Conservation (phyloP, 2,888 invertebrate species). For the Papilio protenor region DNA sequence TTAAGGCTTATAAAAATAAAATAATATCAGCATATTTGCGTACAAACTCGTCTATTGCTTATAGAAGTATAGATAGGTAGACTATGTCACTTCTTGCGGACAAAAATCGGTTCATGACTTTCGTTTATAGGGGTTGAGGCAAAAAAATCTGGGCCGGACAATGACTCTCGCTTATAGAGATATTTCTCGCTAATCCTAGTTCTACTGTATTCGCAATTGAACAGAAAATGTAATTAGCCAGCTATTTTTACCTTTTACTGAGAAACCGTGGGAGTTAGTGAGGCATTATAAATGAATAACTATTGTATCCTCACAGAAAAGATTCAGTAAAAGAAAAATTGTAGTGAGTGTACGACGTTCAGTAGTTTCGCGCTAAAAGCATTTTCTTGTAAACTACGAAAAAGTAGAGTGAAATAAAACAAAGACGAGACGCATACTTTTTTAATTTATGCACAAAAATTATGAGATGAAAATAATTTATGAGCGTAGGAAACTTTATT, state of each 20-base stretch:
- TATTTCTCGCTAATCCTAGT: no score
- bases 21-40: no score
- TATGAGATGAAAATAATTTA: conserved; percentile 16
- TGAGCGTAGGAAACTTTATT: neutral
- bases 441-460: conserved; percentile 18
- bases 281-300: neutral
- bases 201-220: neutral
- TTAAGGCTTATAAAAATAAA: neutral
- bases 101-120: no score
- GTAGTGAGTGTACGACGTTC: conserved; percentile 6
- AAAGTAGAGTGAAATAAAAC: conserved; percentile 13
- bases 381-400: conserved; percentile 11
- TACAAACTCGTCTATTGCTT: no score
- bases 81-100: no score
- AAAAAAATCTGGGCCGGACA: no score
- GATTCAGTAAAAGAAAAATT: neutral
- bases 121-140: no score
- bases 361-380: conserved; percentile 8
- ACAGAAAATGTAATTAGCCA: neutral
- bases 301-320: conserved; percentile 6
- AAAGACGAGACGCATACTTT: neutral
- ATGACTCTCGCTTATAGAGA: no score
- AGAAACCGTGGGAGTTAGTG: neutral
- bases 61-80: no score
- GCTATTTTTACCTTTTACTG: neutral